Evolutionary conservation across 2,888 invertebrate species (phyloP).

Genomic region (Cenopis cana): DNA sequence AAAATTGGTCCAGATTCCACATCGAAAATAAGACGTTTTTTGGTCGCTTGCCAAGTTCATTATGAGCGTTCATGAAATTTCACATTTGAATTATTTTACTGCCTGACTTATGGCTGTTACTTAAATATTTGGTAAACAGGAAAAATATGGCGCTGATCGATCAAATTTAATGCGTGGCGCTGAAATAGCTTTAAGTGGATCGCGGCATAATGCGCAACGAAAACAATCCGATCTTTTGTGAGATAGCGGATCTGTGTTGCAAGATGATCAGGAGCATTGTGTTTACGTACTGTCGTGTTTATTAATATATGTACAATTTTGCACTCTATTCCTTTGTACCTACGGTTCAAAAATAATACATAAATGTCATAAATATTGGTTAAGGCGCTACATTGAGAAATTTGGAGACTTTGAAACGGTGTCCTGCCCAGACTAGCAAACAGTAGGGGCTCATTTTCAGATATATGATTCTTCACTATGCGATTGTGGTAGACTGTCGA

Average conservation of each 20-base stretch:
- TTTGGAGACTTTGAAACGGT: too few relatives aligned
- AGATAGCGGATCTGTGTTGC: conserved; percentile 48
- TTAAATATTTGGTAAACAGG: conserved; percentile 85
- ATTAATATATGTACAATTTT: too few relatives aligned
- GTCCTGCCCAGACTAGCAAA: too few relatives aligned
- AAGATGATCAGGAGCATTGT: conserved; percentile 6
- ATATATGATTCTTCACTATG: too few relatives aligned
- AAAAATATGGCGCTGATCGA: conserved; percentile 84
- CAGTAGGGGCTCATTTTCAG: too few relatives aligned
- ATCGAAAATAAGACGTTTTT: conserved; percentile 86
- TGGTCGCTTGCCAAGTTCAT: conserved; percentile 85
- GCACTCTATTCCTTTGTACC: too few relatives aligned
- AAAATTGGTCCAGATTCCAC: conserved; percentile 84
- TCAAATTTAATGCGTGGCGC: conserved; percentile 80
- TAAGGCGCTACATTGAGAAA: too few relatives aligned
- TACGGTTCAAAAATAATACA: too few relatives aligned
- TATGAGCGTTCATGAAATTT: conserved; percentile 86
- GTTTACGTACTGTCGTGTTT: not conserved
- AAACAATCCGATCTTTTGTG: conserved; percentile 45
- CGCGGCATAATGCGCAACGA: conserved; percentile 59
- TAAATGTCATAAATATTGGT: too few relatives aligned
- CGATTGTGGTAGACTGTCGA: too few relatives aligned
- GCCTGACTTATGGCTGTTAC: conserved; percentile 85
- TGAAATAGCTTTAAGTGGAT: conserved; percentile 82
- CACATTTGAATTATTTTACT: conserved; percentile 86